Evolutionary conservation across 2,797 vertebrate species (phyloP), one percentile per base, ranked within the genome.

Genomic region (Lacerta bilineata): DNA sequence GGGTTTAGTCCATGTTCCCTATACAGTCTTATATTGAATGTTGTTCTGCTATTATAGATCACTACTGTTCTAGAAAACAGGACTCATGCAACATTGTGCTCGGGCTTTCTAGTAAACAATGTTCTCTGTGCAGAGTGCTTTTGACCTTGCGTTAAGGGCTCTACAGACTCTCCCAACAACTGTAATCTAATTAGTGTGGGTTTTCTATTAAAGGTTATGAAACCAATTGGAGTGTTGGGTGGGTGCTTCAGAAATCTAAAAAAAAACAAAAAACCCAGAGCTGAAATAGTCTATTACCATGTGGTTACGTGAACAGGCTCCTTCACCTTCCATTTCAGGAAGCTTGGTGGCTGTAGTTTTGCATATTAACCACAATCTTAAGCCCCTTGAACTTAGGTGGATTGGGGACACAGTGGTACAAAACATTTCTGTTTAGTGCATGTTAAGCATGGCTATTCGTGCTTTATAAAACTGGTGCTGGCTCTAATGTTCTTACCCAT

Each of bases 181-280:
- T 61, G 3, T 85, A 87, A 71, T 46, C 78, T 84, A 81, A 83
- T 90, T 89, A 87, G 64, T 50, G 75, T 43, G 76, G 83, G 23
- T 87, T 15, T 87, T 9, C 71, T 20, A 18, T n/a, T 92, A 92
- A n/a, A 80, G 89, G 23, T 68, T 82, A 36, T 61, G 83, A 90
- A 90, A 77, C 36, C 23, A 86, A 87, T 88, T 85, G 80, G 41
- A 88, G n/a, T 75, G 90, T 79, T 90, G 90, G 43, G 83, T 83
- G 33, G 43, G 13, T 83, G 66, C 17, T 68, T 78, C 90, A 90
- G 29, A 80, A 68, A 86, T 1, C 4, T 64, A 61, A 2, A 84
- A 74, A 83, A n/a, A 27, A 92, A 88, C 84, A 76, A 66, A 69
- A 91, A 61, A 1, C 33, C 33, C 10, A 61, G 76, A 50, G 17